Percentiles rank a stretch among this genome's conserved stretches.
phyloP scores from a whole-genome alignment of 2,888 invertebrate species.

The Baccha elongata region DNA sequence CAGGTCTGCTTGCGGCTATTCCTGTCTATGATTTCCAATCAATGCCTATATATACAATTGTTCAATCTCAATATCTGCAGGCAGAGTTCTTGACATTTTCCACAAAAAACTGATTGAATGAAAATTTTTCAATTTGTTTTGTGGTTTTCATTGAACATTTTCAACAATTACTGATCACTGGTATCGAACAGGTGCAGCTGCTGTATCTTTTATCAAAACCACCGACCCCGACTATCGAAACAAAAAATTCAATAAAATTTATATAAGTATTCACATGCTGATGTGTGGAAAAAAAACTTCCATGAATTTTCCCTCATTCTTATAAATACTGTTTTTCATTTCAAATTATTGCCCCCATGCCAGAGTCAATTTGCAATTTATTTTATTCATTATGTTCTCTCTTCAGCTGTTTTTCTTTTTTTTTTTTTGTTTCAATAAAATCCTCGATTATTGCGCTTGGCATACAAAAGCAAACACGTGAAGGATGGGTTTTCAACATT shows the following conservation, averaged over 20 bases:
- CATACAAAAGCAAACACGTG: background rate
- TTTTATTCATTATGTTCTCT: constrained; percentile 55
- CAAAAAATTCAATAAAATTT: constrained; percentile 1
- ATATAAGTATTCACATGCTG: background rate
- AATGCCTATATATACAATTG: background rate
- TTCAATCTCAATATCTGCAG: constrained; percentile 26
- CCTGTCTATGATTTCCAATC: background rate
- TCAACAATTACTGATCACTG: constrained; percentile 1
- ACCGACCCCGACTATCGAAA: background rate
- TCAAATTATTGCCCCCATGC: background rate
- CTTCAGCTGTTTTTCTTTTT: constrained; percentile 15
- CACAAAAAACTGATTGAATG: constrained; percentile 60
- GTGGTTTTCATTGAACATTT: constrained; percentile 45
- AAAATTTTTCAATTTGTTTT: constrained; percentile 70
- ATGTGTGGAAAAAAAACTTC: constrained; percentile 14
- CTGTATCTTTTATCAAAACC: background rate
- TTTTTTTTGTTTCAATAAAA: constrained; percentile 36
- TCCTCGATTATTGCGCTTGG: constrained; percentile 30
- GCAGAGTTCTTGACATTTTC: constrained; percentile 43
- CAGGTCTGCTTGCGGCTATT: too few species aligned
- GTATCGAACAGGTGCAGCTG: background rate
- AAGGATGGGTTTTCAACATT: background rate
- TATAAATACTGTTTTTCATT: constrained; percentile 15
- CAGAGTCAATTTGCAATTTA: constrained; percentile 51
- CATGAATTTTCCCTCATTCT: constrained; percentile 14